These are phyloP conservation scores for Heptascelio sp. DNA, from an alignment of 2,888 invertebrate species.

Conservation along the genomic window DNA sequence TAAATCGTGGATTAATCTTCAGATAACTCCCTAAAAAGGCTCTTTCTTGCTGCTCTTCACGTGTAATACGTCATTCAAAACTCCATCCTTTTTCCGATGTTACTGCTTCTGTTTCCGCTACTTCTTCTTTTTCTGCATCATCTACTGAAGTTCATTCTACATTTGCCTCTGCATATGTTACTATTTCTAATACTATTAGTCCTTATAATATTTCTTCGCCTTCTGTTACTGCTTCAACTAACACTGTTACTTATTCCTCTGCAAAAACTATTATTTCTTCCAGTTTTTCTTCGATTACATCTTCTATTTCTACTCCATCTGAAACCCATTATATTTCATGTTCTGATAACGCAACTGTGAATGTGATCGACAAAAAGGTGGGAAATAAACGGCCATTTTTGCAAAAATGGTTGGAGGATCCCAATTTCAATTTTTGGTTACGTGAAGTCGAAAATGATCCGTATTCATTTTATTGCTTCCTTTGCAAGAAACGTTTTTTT, in stretches of 20 bases:
- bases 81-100: too few relatives aligned
- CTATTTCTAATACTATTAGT: neutral
- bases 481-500: neutral
- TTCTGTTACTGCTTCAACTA: neutral
- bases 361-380: neutral
- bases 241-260: neutral
- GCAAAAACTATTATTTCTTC: neutral
- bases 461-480: neutral
- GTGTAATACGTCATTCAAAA: too few relatives aligned
- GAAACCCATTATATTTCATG: neutral
- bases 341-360: neutral
- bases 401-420: neutral
- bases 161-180: neutral
- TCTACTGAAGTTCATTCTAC: neutral
- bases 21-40: too few relatives aligned
- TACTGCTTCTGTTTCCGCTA: neutral
- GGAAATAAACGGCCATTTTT: slow-evolving; percentile 3
- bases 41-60: too few relatives aligned
- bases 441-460: neutral
- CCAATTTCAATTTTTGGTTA: neutral
- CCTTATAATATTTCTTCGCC: neutral
- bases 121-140: neutral
- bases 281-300: neutral
- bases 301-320: neutral
- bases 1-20: too few relatives aligned